These are phyloP conservation scores for Merluccius polli DNA, from an alignment of 2,797 vertebrate species.

Conservation along the genomic window DNA sequence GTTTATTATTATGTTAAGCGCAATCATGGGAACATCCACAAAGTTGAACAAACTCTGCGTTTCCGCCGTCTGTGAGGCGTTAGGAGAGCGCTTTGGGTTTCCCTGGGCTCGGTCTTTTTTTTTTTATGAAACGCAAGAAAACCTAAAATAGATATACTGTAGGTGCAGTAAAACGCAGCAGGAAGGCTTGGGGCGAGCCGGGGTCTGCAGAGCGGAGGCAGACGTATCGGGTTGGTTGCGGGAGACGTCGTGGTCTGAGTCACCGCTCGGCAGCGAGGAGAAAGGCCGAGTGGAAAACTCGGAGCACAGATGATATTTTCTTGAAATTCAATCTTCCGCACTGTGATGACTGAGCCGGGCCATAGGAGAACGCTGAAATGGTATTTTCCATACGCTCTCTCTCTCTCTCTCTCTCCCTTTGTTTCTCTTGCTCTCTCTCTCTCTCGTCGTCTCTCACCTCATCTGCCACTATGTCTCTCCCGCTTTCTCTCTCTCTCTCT, in stretches of 20 bases:
- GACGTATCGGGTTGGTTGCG: constrained; percentile 61
- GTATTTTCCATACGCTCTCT: constrained; percentile 63
- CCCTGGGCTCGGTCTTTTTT: constrained; percentile 29
- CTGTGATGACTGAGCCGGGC: constrained; percentile 64
- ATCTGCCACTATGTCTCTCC: constrained; percentile 4
- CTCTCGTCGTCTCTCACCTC: constrained; percentile 28
- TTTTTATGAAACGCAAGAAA: constrained; percentile 46
- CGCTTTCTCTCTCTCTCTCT: not conserved
- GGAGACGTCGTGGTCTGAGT: constrained; percentile 67
- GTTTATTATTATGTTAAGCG: not conserved
- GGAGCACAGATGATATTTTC: constrained; percentile 60
- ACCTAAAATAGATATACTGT: constrained; percentile 43
- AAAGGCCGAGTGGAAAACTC: constrained; percentile 66
- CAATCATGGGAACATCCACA: not conserved
- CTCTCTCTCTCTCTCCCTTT: constrained; percentile 51
- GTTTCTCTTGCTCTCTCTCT: constrained; percentile 43
- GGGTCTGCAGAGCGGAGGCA: constrained; percentile 52
- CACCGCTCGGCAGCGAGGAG: constrained; percentile 57
- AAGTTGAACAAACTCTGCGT: not conserved
- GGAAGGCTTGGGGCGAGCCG: not conserved
- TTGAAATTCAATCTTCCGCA: constrained; percentile 67
- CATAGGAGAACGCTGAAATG: constrained; percentile 58
- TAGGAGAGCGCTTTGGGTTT: not conserved
- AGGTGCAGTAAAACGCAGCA: constrained; percentile 14
- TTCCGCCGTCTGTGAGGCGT: not conserved